Conservation (phyloP, 1,140 invertebrate species). For the Parasteatoda tepidariorum region DNA sequence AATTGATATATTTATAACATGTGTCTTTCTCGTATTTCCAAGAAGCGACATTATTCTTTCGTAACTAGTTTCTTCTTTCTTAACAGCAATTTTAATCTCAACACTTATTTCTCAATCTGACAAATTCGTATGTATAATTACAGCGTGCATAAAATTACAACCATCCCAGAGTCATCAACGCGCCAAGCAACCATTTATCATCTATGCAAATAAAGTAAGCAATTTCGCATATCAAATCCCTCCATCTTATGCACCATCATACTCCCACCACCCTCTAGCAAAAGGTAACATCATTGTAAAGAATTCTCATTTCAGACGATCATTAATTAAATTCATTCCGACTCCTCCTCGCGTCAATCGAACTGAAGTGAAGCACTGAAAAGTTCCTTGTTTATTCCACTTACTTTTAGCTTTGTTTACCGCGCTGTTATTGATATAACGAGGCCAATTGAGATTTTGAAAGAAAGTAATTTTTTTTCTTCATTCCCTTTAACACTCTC, state of each 20-base stretch:
- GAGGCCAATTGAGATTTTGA: constrained; percentile 7
- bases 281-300: no score
- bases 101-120: no score
- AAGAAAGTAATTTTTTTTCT: neutral
- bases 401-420: neutral
- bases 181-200: constrained; percentile 3
- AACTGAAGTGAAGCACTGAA: neutral
- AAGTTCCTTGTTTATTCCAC: neutral
- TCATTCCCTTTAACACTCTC: neutral
- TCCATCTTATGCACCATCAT: no score
- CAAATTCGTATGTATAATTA: no score
- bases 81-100: no score
- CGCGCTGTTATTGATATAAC: constrained; percentile 14
- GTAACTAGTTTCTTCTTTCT: no score
- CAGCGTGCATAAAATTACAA: no score
- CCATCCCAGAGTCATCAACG: neutral
- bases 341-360: neutral
- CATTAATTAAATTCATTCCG: neutral
- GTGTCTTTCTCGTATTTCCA: no score
- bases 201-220: neutral
- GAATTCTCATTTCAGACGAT: neutral
- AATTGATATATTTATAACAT: no score
- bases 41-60: no score
- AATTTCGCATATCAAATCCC: neutral
- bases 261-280: constrained; percentile 19